Percentiles rank a stretch among this genome's conserved stretches.
phyloP scores from a whole-genome alignment of 2,888 invertebrate species.

The Zaprionus lineosus region DNA sequence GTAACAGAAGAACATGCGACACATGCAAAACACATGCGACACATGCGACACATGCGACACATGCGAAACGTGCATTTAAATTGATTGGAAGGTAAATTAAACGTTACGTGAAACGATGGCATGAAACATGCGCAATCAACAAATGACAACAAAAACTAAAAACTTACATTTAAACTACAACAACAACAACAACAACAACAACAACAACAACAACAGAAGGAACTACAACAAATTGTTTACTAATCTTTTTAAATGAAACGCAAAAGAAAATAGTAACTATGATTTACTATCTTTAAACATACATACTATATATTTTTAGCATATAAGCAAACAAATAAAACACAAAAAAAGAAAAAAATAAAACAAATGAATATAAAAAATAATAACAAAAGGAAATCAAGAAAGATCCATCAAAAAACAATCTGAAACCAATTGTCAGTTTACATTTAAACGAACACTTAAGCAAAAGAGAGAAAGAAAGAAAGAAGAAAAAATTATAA shows the following conservation, averaged over 20 bases:
- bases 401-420: not conserved
- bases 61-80: no score
- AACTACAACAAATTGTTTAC: no score
- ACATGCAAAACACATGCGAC: not conserved
- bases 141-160: slow-evolving; percentile 1
- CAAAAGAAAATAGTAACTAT: slow-evolving; percentile 25
- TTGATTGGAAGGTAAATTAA: no score
- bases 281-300: slow-evolving; percentile 20
- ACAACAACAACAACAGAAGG: slow-evolving; percentile 26
- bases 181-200: slow-evolving; percentile 14
- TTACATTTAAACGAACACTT: no score
- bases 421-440: slow-evolving; percentile 56
- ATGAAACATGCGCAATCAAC: slow-evolving; percentile 14
- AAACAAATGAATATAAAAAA: slow-evolving; percentile 34
- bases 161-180: slow-evolving; percentile 3
- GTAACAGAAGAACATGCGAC: slow-evolving; percentile 4
- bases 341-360: slow-evolving; percentile 22
- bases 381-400: slow-evolving; percentile 27
- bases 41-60: no score
- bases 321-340: slow-evolving; percentile 37
- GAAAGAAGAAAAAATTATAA: slow-evolving; percentile 9
- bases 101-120: slow-evolving; percentile 20
- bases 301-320: slow-evolving; percentile 47
- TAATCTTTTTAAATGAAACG: slow-evolving; percentile 9
- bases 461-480: slow-evolving; percentile 5